A percentile compares a stretch with the other conserved stretches of the same genome.
Conservation (phyloP, 1,140 invertebrate genomes). For the Gonatopus flavifemur region DNA sequence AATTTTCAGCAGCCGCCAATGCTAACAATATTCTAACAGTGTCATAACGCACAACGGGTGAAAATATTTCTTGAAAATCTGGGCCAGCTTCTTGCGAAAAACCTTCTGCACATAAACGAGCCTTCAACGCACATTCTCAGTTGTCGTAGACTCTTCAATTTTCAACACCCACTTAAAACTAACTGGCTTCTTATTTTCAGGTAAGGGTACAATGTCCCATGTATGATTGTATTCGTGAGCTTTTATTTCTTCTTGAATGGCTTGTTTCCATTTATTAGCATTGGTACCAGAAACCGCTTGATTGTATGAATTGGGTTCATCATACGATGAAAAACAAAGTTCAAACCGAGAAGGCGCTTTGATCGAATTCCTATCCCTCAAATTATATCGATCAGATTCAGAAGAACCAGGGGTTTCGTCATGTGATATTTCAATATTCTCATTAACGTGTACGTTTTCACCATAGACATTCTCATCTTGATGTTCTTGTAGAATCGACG, state of each 20-base stretch:
- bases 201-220: background rate
- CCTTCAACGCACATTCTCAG: background rate
- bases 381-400: no score
- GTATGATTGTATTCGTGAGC: background rate
- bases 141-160: background rate
- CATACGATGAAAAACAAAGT: background rate
- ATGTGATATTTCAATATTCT: no score
- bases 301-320: background rate
- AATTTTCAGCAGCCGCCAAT: background rate
- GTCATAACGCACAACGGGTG: conserved; percentile 1
- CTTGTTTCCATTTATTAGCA: conserved; percentile 4
- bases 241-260: conserved; percentile 1
- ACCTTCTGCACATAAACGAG: conserved; percentile 1
- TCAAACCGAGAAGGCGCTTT: background rate
- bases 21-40: background rate
- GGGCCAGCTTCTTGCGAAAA: background rate
- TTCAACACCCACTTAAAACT: background rate
- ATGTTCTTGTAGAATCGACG: background rate
- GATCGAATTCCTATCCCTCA: background rate
- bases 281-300: background rate
- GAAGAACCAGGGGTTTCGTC: no score
- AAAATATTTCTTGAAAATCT: conserved; percentile 3
- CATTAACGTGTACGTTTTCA: no score
- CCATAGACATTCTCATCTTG: no score
- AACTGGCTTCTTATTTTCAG: background rate